Conservation (phyloP, 2,888 invertebrate species). For the Chorisops tibialis region DNA sequence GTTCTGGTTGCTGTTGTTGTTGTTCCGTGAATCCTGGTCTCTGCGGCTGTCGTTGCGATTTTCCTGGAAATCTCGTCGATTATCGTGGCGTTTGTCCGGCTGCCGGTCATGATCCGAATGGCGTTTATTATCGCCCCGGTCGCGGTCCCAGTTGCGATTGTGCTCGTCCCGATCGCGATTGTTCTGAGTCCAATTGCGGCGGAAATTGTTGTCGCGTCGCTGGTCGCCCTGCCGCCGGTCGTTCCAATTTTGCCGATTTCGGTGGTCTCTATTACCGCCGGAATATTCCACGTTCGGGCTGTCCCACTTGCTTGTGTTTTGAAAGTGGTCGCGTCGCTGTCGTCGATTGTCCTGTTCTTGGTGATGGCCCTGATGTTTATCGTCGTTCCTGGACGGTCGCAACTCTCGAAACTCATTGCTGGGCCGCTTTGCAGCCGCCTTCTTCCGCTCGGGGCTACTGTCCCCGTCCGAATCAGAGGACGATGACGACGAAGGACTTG, state of each 20-base stretch:
- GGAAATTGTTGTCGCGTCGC: not conserved
- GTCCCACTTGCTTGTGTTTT: constrained; percentile 40
- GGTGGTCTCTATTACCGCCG: constrained; percentile 19
- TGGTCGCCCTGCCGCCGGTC: not conserved
- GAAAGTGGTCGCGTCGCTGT: constrained; percentile 1
- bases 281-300: constrained; percentile 35
- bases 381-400: not conserved
- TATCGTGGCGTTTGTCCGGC: constrained; percentile 1
- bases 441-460: not conserved
- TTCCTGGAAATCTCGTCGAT: constrained; percentile 32
- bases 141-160: not conserved
- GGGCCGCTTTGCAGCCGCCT: not conserved
- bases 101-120: not conserved
- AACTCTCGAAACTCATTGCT: too few relatives aligned
- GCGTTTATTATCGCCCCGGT: too few relatives aligned
- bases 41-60: constrained; percentile 28
- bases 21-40: constrained; percentile 9
- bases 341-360: not conserved
- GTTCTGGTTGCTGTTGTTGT: not conserved
- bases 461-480: constrained; percentile 9
- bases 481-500: constrained; percentile 13
- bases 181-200: constrained; percentile 17
- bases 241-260: constrained; percentile 8
- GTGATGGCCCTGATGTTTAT: not conserved
- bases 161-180: constrained; percentile 9